phyloP scores from a whole-genome alignment of 2,113 vertebrate genomes.

The Spermophilus dauricus region DNA sequence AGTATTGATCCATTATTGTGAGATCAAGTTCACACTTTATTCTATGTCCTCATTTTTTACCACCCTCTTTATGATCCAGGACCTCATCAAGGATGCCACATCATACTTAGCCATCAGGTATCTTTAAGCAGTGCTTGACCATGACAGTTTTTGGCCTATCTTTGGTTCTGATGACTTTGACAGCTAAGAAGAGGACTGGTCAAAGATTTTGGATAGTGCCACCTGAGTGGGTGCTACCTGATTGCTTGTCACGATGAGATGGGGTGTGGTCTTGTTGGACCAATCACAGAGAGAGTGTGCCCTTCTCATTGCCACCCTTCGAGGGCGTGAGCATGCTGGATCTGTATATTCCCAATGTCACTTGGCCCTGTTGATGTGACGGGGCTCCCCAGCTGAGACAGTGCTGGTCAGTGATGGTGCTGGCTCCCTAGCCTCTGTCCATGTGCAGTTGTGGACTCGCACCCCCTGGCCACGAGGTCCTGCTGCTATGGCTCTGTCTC shows the following conservation, averaged over 20 bases:
- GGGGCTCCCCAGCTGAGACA: rapidly evolving
- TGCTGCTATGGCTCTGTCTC: background rate
- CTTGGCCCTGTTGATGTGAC: rapidly evolving
- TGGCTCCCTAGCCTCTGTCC: rapidly evolving
- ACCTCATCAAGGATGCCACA: background rate
- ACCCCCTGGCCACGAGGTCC: too few species aligned
- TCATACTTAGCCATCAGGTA: background rate
- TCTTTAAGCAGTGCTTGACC: background rate
- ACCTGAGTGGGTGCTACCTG: background rate
- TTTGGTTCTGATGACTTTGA: background rate
- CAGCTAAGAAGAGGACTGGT: background rate
- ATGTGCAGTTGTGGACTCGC: too few species aligned
- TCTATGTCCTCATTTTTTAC: background rate
- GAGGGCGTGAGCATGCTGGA: too few species aligned
- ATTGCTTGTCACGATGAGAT: background rate
- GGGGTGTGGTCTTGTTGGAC: rapidly evolving
- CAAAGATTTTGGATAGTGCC: background rate
- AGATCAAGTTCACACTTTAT: background rate
- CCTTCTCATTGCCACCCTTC: background rate
- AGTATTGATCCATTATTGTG: background rate
- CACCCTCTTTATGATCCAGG: background rate
- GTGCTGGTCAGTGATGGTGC: too few species aligned
- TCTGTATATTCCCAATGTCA: rapidly evolving
- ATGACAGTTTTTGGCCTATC: background rate
- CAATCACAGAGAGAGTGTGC: background rate